These are phyloP conservation scores for Actinemys pallida DNA, from an alignment of 2,113 vertebrate genomes.

Conservation along the genomic window DNA sequence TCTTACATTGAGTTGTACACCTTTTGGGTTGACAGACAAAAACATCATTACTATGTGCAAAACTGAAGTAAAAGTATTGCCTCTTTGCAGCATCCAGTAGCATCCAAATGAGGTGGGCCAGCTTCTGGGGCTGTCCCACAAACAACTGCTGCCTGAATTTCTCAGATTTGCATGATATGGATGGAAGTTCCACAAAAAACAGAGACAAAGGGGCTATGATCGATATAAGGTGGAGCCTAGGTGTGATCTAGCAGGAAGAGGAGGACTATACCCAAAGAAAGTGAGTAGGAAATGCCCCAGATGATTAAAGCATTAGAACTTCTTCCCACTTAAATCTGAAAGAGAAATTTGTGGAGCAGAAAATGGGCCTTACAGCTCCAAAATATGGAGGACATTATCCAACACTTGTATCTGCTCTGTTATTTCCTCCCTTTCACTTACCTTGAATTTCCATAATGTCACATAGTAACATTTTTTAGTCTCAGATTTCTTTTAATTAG, in stretches of 20 bases:
- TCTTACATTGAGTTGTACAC: not conserved
- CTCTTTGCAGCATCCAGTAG: not conserved
- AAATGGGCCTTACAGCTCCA: not conserved
- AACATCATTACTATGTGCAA: not conserved
- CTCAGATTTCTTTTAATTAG: slow-evolving; percentile 5
- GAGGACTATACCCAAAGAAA: not conserved
- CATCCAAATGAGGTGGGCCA: not conserved
- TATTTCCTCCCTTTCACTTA: slow-evolving; percentile 36
- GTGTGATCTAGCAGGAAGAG: not conserved
- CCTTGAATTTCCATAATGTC: slow-evolving; percentile 28
- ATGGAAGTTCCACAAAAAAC: not conserved
- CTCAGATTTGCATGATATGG: not conserved
- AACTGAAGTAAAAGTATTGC: not conserved
- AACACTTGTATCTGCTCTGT: not conserved
- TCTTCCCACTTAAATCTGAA: not conserved
- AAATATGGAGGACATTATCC: not conserved
- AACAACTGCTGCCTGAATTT: not conserved
- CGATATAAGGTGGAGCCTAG: not conserved
- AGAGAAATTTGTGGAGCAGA: not conserved
- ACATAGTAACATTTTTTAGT: slow-evolving; percentile 16
- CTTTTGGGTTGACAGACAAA: not conserved
- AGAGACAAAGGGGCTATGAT: not conserved
- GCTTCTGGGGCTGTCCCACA: not conserved
- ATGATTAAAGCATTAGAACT: not conserved
- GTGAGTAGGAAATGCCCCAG: not conserved